These are phyloP conservation scores for Hyperoplus immaculatus DNA, from an alignment of 2,797 vertebrate species.

Conservation along the genomic window DNA sequence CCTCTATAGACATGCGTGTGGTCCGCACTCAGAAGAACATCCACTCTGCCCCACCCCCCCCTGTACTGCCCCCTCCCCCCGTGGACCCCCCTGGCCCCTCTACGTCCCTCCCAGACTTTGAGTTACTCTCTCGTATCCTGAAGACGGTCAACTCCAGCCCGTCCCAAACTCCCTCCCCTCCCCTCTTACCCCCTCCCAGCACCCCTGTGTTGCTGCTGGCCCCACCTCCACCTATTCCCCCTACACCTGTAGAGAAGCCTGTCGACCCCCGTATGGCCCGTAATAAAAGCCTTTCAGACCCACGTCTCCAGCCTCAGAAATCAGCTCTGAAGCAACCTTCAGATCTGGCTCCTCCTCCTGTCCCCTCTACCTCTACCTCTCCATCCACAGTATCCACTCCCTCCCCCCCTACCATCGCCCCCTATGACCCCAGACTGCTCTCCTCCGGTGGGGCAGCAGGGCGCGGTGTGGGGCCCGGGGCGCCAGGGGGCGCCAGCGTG, in stretches of 20 bases:
- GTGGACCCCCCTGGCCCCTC: constrained; percentile 67
- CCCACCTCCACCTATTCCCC: constrained; percentile 59
- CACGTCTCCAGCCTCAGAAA: constrained; percentile 88
- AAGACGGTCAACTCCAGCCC: constrained; percentile 90
- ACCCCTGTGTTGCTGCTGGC: constrained; percentile 50
- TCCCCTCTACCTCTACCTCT: constrained; percentile 63
- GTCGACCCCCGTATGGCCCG: constrained; percentile 89
- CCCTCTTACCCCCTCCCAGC: constrained; percentile 45
- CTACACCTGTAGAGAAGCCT: constrained; percentile 85
- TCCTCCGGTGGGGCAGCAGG: constrained; percentile 88
- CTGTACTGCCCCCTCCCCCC: constrained; percentile 42
- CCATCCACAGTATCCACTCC: constrained; percentile 49
- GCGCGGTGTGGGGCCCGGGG: constrained; percentile 74
- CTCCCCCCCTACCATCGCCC: constrained; percentile 82
- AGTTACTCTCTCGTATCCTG: constrained; percentile 93
- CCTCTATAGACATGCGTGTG: constrained; percentile 85
- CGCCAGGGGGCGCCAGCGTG: constrained; percentile 84
- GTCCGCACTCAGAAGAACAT: constrained; percentile 81
- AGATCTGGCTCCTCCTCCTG: constrained; percentile 55
- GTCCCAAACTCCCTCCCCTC: constrained; percentile 69
- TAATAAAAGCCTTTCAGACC: constrained; percentile 85
- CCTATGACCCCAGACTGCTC: constrained; percentile 92
- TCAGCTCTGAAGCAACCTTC: constrained; percentile 74
- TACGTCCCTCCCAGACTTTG: constrained; percentile 90
- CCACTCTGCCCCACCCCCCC: constrained; percentile 63